These are phyloP conservation scores for Aeoliscus strigatus DNA, from an alignment of 2,797 vertebrate genomes.

Conservation along the genomic window DNA sequence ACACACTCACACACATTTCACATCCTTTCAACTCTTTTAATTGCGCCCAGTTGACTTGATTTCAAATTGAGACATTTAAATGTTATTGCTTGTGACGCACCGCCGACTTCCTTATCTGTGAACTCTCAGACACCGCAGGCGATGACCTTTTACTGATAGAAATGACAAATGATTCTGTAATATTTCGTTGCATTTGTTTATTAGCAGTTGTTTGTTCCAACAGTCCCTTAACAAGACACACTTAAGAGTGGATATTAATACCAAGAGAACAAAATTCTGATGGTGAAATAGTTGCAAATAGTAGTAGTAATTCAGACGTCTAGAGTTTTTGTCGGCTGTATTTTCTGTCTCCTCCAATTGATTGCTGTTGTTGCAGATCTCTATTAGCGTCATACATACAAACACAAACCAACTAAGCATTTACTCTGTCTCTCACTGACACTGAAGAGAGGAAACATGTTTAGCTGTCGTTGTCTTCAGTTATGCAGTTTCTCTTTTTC, in stretches of 20 bases:
- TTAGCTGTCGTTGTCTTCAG: conserved; percentile 33
- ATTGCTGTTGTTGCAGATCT: conserved; percentile 18
- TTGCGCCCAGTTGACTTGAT: conserved; percentile 37
- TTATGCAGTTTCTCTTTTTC: conserved; percentile 42
- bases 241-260: conserved; percentile 28
- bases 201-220: too few species aligned
- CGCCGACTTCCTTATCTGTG: conserved; percentile 4
- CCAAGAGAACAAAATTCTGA: conserved; percentile 11
- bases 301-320: too few species aligned
- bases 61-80: conserved; percentile 21
- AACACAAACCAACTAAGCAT: conserved; percentile 17
- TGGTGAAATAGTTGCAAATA: conserved; percentile 17
- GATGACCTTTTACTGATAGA: conserved; percentile 17
- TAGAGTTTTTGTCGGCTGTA: neutral
- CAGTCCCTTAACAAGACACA: too few species aligned
- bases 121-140: conserved; percentile 12
- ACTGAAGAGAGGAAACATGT: conserved; percentile 40
- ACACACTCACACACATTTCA: too few species aligned
- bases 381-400: too few species aligned
- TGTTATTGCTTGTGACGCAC: conserved; percentile 13
- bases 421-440: conserved; percentile 29
- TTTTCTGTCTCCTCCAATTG: conserved; percentile 4
- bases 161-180: conserved; percentile 2
- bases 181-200: conserved; percentile 11
- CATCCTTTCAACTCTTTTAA: conserved; percentile 37